These are phyloP conservation scores for Cephus sareptanus DNA, from an alignment of 2,888 invertebrate genomes.

Conservation along the genomic window DNA sequence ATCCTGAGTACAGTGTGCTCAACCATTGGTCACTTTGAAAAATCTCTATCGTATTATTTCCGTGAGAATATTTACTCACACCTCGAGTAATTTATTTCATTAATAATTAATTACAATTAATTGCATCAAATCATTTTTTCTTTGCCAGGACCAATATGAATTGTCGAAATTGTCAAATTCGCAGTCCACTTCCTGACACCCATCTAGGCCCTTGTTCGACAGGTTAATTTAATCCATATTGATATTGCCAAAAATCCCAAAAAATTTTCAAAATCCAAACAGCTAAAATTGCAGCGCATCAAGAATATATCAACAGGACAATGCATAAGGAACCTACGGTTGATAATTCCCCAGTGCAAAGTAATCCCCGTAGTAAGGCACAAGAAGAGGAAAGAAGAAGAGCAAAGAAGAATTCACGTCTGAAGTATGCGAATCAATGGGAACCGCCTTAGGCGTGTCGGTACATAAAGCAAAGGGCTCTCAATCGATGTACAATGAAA, in stretches of 20 bases:
- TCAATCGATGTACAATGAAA: constrained; percentile 30
- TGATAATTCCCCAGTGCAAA: constrained; percentile 15
- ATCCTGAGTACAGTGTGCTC: constrained; percentile 42
- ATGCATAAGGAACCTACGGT: background rate
- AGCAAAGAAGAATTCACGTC: constrained; percentile 2
- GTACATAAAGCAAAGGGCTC: constrained; percentile 43
- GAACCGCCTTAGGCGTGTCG: constrained; percentile 54
- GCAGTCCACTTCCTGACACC: background rate
- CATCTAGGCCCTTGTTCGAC: background rate
- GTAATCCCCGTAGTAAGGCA: constrained; percentile 18
- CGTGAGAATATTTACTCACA: background rate
- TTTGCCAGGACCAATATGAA: background rate
- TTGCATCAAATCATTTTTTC: background rate
- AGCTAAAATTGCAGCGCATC: background rate
- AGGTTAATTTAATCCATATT: background rate
- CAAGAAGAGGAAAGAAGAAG: constrained; percentile 24
- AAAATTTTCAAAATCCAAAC: background rate
- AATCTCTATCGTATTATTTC: background rate
- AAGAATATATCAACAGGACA: background rate
- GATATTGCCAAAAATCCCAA: background rate
- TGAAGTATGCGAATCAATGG: constrained; percentile 30
- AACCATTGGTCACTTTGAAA: constrained; percentile 23
- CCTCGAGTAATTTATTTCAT: background rate
- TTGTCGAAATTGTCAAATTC: background rate
- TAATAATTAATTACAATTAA: background rate